Evolutionary conservation across 2,113 vertebrate species (phyloP).

Genomic region (Apteryx mantelli): DNA sequence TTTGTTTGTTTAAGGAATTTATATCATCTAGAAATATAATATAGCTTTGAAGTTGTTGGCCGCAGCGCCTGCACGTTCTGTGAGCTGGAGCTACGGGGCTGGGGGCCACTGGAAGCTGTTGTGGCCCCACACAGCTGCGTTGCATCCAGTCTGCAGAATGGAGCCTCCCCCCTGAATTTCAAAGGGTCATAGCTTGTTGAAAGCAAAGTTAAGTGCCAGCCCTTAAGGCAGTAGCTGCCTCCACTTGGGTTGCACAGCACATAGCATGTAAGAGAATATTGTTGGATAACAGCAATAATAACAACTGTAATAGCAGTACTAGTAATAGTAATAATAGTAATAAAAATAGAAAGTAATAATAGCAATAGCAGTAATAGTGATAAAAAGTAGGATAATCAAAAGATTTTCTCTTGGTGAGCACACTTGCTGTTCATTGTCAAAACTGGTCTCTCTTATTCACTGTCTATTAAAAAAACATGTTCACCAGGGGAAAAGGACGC

Average conservation of each 20-base stretch:
- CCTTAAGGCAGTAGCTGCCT: not conserved
- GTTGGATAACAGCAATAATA: not conserved
- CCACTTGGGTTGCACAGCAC: not conserved
- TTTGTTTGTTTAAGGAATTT: constrained; percentile 6
- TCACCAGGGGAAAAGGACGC: not conserved
- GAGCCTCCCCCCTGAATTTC: not conserved
- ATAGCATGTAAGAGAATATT: not conserved
- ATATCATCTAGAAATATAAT: not conserved
- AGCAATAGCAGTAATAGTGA: not conserved
- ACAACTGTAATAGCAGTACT: not conserved
- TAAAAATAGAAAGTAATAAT: not conserved
- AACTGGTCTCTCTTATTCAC: not conserved
- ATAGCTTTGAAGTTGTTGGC: constrained; percentile 27
- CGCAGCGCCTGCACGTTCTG: not conserved
- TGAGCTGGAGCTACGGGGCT: not conserved
- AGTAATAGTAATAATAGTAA: not conserved
- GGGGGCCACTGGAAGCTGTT: not conserved
- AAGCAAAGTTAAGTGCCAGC: not conserved
- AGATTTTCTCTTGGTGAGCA: not conserved
- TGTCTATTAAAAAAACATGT: not conserved
- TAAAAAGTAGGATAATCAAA: not conserved
- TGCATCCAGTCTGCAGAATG: not conserved
- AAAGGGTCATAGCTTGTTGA: not conserved
- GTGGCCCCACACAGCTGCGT: fast-evolving
- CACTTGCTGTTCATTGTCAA: not conserved